Evolutionary conservation across 2,888 invertebrate species (phyloP).

Genomic region (Drosophila setosimentum): DNA sequence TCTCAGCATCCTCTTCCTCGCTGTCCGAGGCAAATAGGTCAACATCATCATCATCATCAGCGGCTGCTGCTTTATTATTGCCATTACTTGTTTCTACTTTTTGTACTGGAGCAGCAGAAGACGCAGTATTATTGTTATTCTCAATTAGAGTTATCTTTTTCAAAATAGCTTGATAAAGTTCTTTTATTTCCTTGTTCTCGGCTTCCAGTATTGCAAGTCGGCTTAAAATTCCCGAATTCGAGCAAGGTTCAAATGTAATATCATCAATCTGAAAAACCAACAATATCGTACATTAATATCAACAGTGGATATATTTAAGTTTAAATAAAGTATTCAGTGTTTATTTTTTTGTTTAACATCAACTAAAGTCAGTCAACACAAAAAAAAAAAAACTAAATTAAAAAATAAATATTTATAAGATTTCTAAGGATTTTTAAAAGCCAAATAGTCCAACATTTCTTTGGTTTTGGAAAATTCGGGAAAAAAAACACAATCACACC

Average conservation of each 20-base stretch:
- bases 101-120: constrained; percentile 24
- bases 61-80: constrained; percentile 18
- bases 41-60: constrained; percentile 89
- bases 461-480: neutral
- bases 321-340: neutral
- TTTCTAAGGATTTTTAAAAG: neutral
- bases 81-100: constrained; percentile 5
- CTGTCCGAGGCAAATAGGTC: constrained; percentile 94
- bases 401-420: neutral
- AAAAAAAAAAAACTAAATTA: neutral
- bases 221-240: constrained; percentile 86
- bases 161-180: constrained; percentile 79
- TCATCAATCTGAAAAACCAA: constrained; percentile 87
- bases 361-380: neutral
- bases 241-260: constrained; percentile 86
- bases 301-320: neutral
- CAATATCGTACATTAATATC: neutral
- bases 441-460: neutral
- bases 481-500: neutral
- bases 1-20: constrained; percentile 90
- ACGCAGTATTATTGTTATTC: constrained; percentile 25
- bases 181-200: constrained; percentile 86
- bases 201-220: constrained; percentile 87
- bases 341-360: neutral
- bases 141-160: constrained; percentile 83